Conservation (phyloP, 1,140 invertebrate genomes). For the Drosophila repleta region DNA sequence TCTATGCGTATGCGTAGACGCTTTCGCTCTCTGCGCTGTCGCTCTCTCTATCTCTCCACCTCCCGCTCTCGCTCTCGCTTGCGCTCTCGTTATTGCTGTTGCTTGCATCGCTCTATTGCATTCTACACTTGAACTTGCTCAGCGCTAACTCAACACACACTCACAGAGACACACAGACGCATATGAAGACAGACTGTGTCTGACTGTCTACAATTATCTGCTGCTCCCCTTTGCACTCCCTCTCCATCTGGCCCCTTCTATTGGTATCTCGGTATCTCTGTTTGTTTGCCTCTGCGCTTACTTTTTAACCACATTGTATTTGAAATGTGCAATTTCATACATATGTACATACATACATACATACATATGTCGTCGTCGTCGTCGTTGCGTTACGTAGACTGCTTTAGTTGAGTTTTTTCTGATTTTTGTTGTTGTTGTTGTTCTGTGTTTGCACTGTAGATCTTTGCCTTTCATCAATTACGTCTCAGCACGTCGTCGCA, state of each 20-base stretch:
- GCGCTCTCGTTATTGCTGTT: slow-evolving; percentile 4
- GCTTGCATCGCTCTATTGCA: slow-evolving; percentile 69
- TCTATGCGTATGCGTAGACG: slow-evolving; percentile 75
- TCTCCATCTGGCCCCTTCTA: not conserved
- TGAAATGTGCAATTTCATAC: slow-evolving; percentile 80
- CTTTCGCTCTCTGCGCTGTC: slow-evolving; percentile 34
- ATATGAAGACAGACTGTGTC: slow-evolving; percentile 15
- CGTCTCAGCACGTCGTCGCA: slow-evolving; percentile 37
- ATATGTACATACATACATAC: too few relatives aligned
- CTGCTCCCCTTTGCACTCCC: slow-evolving; percentile 22
- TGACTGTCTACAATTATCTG: slow-evolving; percentile 65
- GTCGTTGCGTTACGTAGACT: slow-evolving; percentile 38
- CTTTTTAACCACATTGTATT: slow-evolving; percentile 82
- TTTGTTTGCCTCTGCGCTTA: slow-evolving; percentile 61
- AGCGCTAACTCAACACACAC: slow-evolving; percentile 64
- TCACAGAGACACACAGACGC: slow-evolving; percentile 24
- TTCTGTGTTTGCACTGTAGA: slow-evolving; percentile 48
- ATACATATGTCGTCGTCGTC: slow-evolving; percentile 46
- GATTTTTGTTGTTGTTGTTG: slow-evolving; percentile 18
- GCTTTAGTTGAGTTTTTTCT: slow-evolving; percentile 34
- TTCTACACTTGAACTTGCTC: slow-evolving; percentile 81
- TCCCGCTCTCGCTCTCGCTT: slow-evolving; percentile 10
- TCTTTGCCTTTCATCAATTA: slow-evolving; percentile 63
- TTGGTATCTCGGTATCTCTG: slow-evolving; percentile 43
- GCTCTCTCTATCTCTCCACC: slow-evolving; percentile 5